phyloP scores from a whole-genome alignment of 2,797 vertebrate species.

The Rhabdophis nuchalis region DNA sequence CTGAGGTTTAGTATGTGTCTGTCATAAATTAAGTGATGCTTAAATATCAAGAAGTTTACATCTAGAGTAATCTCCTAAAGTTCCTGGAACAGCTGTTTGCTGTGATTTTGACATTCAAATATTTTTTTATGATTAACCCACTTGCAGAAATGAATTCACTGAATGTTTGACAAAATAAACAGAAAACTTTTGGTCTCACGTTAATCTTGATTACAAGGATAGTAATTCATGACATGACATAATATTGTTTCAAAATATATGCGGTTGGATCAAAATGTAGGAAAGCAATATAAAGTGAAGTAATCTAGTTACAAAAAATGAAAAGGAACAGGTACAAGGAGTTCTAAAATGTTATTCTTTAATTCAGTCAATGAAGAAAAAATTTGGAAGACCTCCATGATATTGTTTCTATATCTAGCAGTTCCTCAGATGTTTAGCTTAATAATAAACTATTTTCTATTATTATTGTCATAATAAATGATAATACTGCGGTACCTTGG shows the following conservation, averaged over 20 bases:
- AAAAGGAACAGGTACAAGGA: background rate
- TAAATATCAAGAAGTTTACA: conserved; percentile 1
- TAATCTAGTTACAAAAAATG: background rate
- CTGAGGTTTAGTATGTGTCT: conserved; percentile 12
- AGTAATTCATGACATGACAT: background rate
- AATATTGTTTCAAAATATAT: background rate
- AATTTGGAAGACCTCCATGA: background rate
- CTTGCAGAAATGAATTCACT: background rate
- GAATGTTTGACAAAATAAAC: background rate
- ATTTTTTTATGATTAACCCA: background rate
- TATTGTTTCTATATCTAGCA: background rate
- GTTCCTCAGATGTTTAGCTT: background rate
- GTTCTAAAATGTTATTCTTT: background rate
- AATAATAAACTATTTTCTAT: background rate
- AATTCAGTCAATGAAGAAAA: background rate
- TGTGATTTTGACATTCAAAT: conserved; percentile 20
- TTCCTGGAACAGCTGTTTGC: background rate
- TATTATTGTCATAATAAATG: background rate
- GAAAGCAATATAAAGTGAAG: background rate
- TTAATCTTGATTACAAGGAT: background rate
- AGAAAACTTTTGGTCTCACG: background rate
- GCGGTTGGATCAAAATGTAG: too few relatives aligned
- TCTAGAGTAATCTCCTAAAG: conserved; percentile 2
- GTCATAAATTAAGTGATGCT: conserved; percentile 17
- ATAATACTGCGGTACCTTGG: too few relatives aligned